Conservation (phyloP, 37 sponge, comb jelly and placozoan species). For the Dysidea cf. avara region DNA sequence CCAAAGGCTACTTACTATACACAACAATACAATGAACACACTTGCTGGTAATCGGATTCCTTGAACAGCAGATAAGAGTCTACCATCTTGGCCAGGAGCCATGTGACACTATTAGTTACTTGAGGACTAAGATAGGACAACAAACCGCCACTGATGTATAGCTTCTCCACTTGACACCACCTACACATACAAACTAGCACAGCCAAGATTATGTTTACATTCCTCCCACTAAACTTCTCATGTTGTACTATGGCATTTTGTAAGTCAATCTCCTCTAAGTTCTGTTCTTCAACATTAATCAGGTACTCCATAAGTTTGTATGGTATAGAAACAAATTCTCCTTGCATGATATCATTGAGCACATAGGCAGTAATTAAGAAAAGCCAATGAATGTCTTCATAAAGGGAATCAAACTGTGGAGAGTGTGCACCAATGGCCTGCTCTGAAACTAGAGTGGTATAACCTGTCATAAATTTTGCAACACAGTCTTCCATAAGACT, state of each 20-base stretch:
- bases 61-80: conserved; percentile 55
- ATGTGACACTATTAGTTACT: conserved; percentile 45
- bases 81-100: conserved; percentile 46
- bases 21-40: conserved; percentile 1
- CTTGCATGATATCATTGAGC: conserved; percentile 30
- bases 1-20: not conserved
- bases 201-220: conserved; percentile 44
- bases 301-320: conserved; percentile 40
- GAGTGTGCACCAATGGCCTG: conserved; percentile 1
- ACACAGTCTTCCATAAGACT: conserved; percentile 31
- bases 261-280: not conserved
- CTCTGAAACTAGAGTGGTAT: not conserved
- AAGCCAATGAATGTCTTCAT: conserved; percentile 84
- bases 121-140: conserved; percentile 67
- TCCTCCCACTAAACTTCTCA: not conserved
- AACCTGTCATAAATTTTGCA: conserved; percentile 13
- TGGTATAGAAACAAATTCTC: conserved; percentile 44
- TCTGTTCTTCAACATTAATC: not conserved
- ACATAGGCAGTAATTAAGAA: conserved; percentile 48
- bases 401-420: conserved; percentile 33
- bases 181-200: conserved; percentile 52
- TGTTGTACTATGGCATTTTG: not conserved
- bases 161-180: conserved; percentile 49
- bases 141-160: conserved; percentile 23
- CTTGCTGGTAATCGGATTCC: conserved; percentile 58